Conservation (phyloP, 2,113 vertebrate species). For the Nycticebus coucang region DNA sequence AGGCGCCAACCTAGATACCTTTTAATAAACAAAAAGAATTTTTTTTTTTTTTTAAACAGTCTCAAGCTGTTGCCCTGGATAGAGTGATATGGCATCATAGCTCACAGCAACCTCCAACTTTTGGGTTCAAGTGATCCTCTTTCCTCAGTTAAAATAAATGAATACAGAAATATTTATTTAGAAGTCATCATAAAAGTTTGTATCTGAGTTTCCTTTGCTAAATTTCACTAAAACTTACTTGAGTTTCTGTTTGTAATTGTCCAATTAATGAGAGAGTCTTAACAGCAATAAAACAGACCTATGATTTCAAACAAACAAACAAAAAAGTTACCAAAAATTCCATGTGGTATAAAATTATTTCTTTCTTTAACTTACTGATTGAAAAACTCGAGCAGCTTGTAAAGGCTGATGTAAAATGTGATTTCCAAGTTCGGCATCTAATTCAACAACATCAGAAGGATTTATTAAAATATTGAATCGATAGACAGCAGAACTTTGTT, state of each 20-base stretch:
- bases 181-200: slow-evolving; percentile 52
- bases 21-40: slow-evolving; percentile 22
- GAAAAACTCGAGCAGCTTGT: slow-evolving; percentile 91
- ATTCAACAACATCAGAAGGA: slow-evolving; percentile 92
- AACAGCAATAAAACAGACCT: slow-evolving; percentile 95
- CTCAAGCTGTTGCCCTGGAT: too few species aligned
- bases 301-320: slow-evolving; percentile 75
- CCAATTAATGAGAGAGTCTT: slow-evolving; percentile 93
- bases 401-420: slow-evolving; percentile 91
- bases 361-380: slow-evolving; percentile 90
- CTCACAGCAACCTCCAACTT: too few species aligned
- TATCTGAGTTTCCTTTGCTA: slow-evolving; percentile 22
- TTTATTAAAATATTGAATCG: slow-evolving; percentile 91
- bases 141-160: neutral
- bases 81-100: too few species aligned
- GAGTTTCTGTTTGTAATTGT: slow-evolving; percentile 92
- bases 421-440: slow-evolving; percentile 93
- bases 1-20: too few species aligned
- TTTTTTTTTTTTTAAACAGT: too few species aligned
- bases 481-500: slow-evolving; percentile 92
- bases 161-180: slow-evolving; percentile 51
- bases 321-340: slow-evolving; percentile 65
- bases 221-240: slow-evolving; percentile 86
- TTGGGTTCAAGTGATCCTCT: neutral
- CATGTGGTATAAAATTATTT: slow-evolving; percentile 15